Evolutionary conservation across 2,797 vertebrate species (phyloP), one percentile per base, ranked within the genome.

Genomic region (Triplophysa bombifrons): DNA sequence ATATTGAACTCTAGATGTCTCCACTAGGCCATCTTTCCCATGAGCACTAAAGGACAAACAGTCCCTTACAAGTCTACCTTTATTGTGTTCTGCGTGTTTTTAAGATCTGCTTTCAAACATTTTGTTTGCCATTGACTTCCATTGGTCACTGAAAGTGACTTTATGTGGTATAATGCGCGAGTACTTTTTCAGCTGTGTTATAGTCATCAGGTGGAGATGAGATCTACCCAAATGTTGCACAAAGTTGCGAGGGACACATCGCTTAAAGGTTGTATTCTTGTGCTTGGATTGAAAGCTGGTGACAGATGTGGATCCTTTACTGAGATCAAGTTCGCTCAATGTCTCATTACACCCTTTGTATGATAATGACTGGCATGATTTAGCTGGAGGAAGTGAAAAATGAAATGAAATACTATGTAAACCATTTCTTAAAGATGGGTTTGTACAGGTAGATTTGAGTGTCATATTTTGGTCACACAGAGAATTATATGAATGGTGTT

Each of bases 1-100:
- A 20, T 30, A 27, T 68, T 64, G 48, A 10, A 65, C 69, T 79
- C 69, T 72, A 79, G 76, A 79, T 72, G 69, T 79, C 60, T 44
- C 68, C 67, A 71, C 30, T 71, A 63, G 71, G 55, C 67, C 67
- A 71, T 55, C 27, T 78, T 70, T 78, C 66, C 56, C 6, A 13
- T 61, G 55, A 25, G 10, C 19, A 22, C 55, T 61, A 8, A 14
- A 20, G 55, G 19, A 69, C 55, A 69, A 38, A 70, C 27, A 38
- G 16, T 53, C 25, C 50, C 19, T 56, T 38, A 12, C n/a, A 69
- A 2, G 1, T 76, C 74, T n/a, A 19, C 41, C 2, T 60, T 14
- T 58, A 22, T 30, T 63, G 34, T 65, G 16, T 20, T 41, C 19
- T 12, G 44, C 14, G n/a, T 7, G 16, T 30, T 61, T 27, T 4